Conservation (phyloP, 2,113 vertebrate species). For the Ardeotis arabs region DNA sequence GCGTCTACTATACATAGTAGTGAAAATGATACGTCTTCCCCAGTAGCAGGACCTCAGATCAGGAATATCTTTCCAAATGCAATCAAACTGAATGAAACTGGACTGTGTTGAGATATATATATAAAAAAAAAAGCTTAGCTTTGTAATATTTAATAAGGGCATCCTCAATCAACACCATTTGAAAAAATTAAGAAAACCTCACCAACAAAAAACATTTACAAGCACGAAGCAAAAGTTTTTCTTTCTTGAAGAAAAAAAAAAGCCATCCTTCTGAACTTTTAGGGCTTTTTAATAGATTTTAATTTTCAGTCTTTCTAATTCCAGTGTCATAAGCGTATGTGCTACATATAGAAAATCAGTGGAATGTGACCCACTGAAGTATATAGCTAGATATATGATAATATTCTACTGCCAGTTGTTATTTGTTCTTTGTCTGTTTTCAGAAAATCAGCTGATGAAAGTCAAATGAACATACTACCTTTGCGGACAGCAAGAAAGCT, state of each 20-base stretch:
- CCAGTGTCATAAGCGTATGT: not conserved
- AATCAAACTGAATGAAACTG: not conserved
- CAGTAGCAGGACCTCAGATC: not conserved
- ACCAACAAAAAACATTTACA: not conserved
- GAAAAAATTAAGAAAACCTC: not conserved
- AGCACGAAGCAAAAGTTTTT: not conserved
- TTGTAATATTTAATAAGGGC: not conserved
- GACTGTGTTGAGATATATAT: not conserved
- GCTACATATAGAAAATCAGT: not conserved
- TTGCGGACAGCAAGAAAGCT: not conserved
- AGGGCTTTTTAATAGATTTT: not conserved
- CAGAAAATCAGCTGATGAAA: not conserved
- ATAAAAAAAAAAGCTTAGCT: not conserved
- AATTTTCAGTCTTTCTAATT: not conserved
- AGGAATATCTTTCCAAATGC: not conserved
- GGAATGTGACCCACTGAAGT: not conserved
- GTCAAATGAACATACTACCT: not conserved
- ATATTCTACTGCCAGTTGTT: not conserved
- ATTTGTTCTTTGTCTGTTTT: not conserved
- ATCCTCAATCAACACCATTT: not conserved
- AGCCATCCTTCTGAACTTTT: not conserved
- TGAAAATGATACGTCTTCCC: not conserved
- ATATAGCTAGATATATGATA: not conserved
- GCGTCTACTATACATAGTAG: not conserved
- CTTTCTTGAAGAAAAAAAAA: not conserved